Base-by-base conservation (phyloP, 1,140 invertebrate genomes). In the Drosophila neocordata region DNA sequence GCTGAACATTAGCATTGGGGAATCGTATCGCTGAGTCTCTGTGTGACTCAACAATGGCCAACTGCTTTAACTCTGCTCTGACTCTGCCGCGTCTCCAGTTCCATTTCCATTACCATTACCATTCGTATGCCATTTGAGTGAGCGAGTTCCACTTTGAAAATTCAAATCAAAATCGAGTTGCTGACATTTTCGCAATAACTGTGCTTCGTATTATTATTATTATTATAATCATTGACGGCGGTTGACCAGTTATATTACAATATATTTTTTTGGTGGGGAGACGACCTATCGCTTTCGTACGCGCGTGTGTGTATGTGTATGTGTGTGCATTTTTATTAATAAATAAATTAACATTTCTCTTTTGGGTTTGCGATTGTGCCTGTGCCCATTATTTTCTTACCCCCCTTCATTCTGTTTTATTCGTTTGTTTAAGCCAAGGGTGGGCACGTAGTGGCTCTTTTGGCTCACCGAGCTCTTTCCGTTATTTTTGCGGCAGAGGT, bases 261-360 rank as follows among this genome's bases (percentile, higher is more conserved):
- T 31, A 31, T 31, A 31, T 61, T 63, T 35, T 62, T 62, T 58
- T 35, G 37, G 34, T 31, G 20, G 60, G 60, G 60, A 34, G 48
- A 52, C 44, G 48, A 52, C 48, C 44, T 52, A 24, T 18, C 31
- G 15, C 59, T 13, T 44, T 62, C 24, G 51, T 3, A 13, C 27
- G 27, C 15, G 22, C 58, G 27, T 58, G 48, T 24, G 4, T 27
- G 20, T 60, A 7, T 15, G 34, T 37, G 44, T 24, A 64, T 67
- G 71, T 55, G 31, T 69, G 56, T 65, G n/a, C 8, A 15, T 67
- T 60, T 82, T 62, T 65, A 56, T 67, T 64, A 77, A 81, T 81
- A 63, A 84, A 81, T 84, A 81, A 81, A 81, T 48, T 48, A 77
- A 76, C 73, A 65, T 77, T 70, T 77, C 57, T 72, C 61, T 75